Evolutionary conservation across 1,140 invertebrate genomes (phyloP).

Genomic region (Eupeodes corollae): DNA sequence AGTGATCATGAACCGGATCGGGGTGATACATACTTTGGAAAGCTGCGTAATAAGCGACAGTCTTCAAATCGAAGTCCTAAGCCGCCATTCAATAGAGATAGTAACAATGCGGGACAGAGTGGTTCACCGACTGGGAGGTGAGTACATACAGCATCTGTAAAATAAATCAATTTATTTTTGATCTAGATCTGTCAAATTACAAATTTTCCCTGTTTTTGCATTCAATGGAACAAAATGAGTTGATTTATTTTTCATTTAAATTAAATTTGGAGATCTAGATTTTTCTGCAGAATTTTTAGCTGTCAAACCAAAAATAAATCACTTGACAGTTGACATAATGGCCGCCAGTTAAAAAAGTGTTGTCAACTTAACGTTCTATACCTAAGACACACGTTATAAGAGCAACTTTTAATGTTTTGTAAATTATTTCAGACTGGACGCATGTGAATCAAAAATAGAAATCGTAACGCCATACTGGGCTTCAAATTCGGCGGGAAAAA

Average conservation of each 20-base stretch:
- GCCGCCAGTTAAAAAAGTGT: no score
- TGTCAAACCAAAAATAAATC: no score
- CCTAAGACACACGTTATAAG: no score
- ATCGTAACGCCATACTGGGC: slow-evolving; percentile 91
- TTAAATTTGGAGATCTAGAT: neutral
- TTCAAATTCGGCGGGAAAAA: slow-evolving; percentile 79
- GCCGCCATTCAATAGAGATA: slow-evolving; percentile 14
- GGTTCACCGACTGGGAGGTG: slow-evolving; percentile 50
- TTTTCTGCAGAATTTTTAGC: neutral
- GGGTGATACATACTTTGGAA: slow-evolving; percentile 44
- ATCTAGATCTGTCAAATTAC: no score
- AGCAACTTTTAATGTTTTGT: neutral
- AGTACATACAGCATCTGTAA: slow-evolving; percentile 1
- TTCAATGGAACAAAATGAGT: no score
- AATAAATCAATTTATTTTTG: no score
- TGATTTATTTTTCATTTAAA: neutral
- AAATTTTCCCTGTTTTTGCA: no score
- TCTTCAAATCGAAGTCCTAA: slow-evolving; percentile 13
- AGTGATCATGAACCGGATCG: slow-evolving; percentile 14
- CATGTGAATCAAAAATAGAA: slow-evolving; percentile 85
- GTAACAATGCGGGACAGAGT: slow-evolving; percentile 4
- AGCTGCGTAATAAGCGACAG: slow-evolving; percentile 43
- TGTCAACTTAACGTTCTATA: no score
- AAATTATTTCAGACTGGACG: slow-evolving; percentile 50
- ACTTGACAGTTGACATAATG: no score